These are phyloP conservation scores for Cryptoleucopteryx plumbea DNA, from an alignment of 2,113 vertebrate genomes.

Conservation along the genomic window DNA sequence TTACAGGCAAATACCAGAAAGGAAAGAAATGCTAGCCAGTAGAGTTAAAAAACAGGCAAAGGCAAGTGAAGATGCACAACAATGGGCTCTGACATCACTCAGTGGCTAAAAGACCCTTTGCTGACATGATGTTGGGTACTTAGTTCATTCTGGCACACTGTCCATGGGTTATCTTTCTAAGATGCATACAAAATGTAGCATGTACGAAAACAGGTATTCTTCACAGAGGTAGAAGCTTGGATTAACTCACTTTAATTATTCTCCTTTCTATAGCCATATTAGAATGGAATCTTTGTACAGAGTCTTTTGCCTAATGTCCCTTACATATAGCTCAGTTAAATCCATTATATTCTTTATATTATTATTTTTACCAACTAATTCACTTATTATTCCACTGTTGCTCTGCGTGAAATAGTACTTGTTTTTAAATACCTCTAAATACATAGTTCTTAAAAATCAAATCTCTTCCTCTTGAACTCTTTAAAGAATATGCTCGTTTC, in stretches of 20 bases:
- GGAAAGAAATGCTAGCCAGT: neutral
- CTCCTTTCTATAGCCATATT: neutral
- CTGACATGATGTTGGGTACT: neutral
- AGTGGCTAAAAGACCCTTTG: neutral
- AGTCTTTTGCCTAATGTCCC: neutral
- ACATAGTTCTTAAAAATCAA: neutral
- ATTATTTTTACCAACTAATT: neutral
- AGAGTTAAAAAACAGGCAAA: neutral
- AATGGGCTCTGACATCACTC: neutral
- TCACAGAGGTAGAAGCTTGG: neutral
- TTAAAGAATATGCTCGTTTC: neutral
- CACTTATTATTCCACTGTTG: neutral
- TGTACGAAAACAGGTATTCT: neutral
- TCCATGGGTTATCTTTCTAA: neutral
- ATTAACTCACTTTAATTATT: neutral
- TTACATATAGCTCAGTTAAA: neutral
- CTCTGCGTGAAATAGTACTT: neutral
- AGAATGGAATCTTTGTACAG: neutral
- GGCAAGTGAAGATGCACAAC: neutral
- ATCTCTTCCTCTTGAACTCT: neutral
- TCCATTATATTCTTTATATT: neutral
- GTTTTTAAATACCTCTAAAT: neutral
- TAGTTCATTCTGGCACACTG: neutral
- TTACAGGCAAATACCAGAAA: neutral
- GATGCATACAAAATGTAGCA: neutral